These are phyloP conservation scores for Troglohyphantes excavatus DNA, from an alignment of 2,888 invertebrate genomes.

Conservation along the genomic window DNA sequence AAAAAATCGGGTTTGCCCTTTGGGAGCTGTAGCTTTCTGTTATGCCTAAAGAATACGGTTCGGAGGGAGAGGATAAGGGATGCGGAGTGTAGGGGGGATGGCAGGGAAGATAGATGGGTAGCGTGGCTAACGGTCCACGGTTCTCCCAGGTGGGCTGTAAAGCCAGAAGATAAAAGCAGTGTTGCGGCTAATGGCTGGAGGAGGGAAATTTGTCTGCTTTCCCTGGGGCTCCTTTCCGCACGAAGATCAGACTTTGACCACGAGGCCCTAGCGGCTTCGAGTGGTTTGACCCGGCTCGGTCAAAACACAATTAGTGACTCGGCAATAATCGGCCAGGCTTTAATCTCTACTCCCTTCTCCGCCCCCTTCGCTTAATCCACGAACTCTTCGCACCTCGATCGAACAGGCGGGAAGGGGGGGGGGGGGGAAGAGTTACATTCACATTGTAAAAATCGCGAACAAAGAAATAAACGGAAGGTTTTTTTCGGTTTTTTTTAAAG, in stretches of 20 bases:
- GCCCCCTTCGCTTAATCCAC: no score
- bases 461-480: no score
- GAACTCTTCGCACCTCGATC: no score
- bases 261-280: conserved; percentile 72
- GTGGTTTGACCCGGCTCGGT: conserved; percentile 72
- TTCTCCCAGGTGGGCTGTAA: conserved; percentile 79
- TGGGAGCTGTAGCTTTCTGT: conserved; percentile 79
- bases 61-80: conserved; percentile 58
- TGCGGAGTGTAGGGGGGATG: conserved; percentile 51
- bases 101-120: conserved; percentile 76
- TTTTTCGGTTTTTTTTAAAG: no score
- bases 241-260: conserved; percentile 76
- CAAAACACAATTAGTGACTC: conserved; percentile 77
- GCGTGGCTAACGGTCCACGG: conserved; percentile 77
- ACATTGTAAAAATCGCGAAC: no score
- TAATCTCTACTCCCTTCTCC: no score
- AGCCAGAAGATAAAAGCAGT: conserved; percentile 79
- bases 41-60: conserved; percentile 76
- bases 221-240: conserved; percentile 78
- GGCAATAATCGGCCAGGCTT: conserved; percentile 75
- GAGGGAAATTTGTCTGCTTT: conserved; percentile 79
- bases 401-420: no score
- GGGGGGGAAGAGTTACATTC: no score
- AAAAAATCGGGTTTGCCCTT: conserved; percentile 77
- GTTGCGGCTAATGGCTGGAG: conserved; percentile 79